Base-by-base conservation (phyloP, 1,140 invertebrate genomes). In the Rhopalosiphum maidis region DNA sequence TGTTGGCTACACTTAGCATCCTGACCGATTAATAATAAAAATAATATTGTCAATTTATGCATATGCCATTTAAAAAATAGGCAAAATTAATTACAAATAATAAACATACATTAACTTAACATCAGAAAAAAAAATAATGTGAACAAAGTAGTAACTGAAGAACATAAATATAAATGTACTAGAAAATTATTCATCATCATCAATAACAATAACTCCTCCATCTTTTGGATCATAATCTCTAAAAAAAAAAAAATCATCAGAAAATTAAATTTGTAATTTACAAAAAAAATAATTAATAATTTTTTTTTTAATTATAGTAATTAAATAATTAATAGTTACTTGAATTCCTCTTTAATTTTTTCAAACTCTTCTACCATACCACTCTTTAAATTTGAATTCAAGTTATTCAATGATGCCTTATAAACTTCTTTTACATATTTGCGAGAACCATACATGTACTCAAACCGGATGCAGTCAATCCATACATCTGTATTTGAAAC, bases 121-220 rank as follows among this genome's bases (percentile, higher is more conserved):
- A 68, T 68, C 0, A 30, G 1, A 60, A 11, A 15, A 68, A 68
- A 60, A 60, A 30, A n/a, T n/a, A 11, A n/a, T n/a, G 30, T 68
- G 25, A 11, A 68, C 60, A 15, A 30, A 68, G 11, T 68, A 68
- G 30, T 68, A n/a, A n/a, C 9, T 30, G 9, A 68, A 68, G 30
- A 68, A 68, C 3, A 68, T 60, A 2, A n/a, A 68, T n/a, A 4
- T 68, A 68, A n/a, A 30, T n/a, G n/a, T 30, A 30, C 15, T 68
- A 30, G 11, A 30, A 15, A 68, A 68, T 68, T 68, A 68, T 68
- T 90, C 37, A n/a, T 90, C 89, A 68, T 68, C 60, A 22, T 60
- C 51, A 55, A 90, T 90, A n/a, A 90, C 89, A 43, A 90, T 90
- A 18, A 90, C 89, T 60, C 89, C 89, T 41, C 0, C 54, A 60